phyloP scores from a whole-genome alignment of 2,888 invertebrate genomes.

The Teleiodes luculella region DNA sequence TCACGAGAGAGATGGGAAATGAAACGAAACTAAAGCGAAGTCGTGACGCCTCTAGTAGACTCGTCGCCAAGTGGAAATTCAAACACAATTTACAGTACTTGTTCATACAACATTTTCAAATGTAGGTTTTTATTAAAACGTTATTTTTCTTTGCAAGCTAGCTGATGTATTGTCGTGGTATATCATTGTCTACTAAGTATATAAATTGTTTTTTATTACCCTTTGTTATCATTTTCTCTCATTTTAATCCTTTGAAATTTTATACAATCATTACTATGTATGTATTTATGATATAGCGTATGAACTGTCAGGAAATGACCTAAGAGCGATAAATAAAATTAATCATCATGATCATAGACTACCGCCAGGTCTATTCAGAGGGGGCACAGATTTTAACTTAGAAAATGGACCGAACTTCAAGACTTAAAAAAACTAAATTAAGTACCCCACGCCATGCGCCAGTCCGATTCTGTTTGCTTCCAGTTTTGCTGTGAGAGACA shows the following conservation, averaged over 20 bases:
- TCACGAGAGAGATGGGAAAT: constrained; percentile 73
- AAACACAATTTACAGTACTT: background rate
- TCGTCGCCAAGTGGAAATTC: background rate
- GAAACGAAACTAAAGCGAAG: constrained; percentile 74
- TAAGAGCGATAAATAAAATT: background rate
- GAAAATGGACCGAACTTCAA: constrained; percentile 27
- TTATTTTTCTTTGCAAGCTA: too few relatives aligned
- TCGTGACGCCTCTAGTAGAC: constrained; percentile 54
- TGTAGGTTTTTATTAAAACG: too few relatives aligned
- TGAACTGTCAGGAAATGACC: background rate
- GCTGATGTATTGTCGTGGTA: too few relatives aligned
- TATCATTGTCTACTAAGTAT: too few relatives aligned
- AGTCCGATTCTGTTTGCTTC: constrained; percentile 61
- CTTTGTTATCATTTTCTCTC: too few relatives aligned
- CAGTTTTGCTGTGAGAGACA: constrained; percentile 53
- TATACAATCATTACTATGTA: too few relatives aligned
- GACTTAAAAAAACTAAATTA: constrained; percentile 64
- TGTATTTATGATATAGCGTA: background rate
- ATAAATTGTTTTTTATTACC: too few relatives aligned
- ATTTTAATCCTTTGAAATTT: too few relatives aligned
- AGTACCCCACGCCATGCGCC: constrained; percentile 51
- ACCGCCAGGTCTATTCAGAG: background rate
- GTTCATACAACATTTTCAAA: background rate
- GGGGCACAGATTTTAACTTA: background rate
- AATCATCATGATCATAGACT: background rate